These are phyloP conservation scores for Chaetodon trifascialis DNA, from an alignment of 2,113 vertebrate genomes.

Conservation along the genomic window DNA sequence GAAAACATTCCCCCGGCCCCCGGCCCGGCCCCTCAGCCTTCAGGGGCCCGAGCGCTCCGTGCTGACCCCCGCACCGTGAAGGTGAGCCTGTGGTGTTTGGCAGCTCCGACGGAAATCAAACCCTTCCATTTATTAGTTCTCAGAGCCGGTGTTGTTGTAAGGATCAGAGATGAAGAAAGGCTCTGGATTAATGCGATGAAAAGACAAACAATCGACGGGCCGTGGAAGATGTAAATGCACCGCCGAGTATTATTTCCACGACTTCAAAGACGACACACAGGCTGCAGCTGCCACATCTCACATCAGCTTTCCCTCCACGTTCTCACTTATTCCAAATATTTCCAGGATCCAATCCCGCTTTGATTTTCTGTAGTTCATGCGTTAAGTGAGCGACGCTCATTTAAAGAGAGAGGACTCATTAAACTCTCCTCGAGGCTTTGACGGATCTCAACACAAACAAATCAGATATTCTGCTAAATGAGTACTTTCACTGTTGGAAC, in stretches of 20 bases:
- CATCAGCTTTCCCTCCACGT: no score
- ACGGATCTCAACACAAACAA: no score
- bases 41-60: constrained; percentile 34
- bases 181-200: constrained; percentile 73
- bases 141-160: constrained; percentile 76
- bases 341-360: no score
- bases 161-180: constrained; percentile 79
- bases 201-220: constrained; percentile 75
- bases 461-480: no score
- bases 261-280: constrained; percentile 68
- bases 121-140: constrained; percentile 83
- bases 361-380: no score
- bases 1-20: constrained; percentile 72
- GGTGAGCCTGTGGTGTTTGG: constrained; percentile 84
- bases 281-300: constrained; percentile 5
- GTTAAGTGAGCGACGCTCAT: no score
- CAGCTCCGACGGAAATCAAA: constrained; percentile 76
- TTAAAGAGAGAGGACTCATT: no score
- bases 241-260: constrained; percentile 58
- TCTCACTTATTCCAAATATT: no score
- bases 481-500: no score
- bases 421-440: no score
- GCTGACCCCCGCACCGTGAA: constrained; percentile 72
- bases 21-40: constrained; percentile 32
- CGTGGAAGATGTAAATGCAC: constrained; percentile 67